Percentiles rank a stretch among this genome's conserved stretches.
phyloP scores from a whole-genome alignment of 1,140 invertebrate genomes.

The Phocides pigmalion region DNA sequence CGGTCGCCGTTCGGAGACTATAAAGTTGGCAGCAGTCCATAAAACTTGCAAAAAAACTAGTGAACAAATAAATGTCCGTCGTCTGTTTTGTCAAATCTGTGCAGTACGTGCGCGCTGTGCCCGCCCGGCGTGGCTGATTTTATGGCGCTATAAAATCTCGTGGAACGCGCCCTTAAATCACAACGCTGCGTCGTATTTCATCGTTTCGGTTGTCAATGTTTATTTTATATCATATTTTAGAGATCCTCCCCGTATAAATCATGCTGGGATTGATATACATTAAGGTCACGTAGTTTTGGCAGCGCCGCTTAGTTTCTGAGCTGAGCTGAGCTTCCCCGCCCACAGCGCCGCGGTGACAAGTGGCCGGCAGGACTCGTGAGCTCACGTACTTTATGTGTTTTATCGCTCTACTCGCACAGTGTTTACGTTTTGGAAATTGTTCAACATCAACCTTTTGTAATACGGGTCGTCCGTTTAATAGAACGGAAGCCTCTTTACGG shows the following conservation, averaged over 20 bases:
- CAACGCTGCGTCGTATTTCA: conserved; percentile 80
- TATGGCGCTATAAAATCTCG: conserved; percentile 81
- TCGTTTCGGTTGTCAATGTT: conserved; percentile 83
- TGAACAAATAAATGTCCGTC: conserved; percentile 79
- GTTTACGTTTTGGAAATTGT: conserved; percentile 26
- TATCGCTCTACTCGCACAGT: conserved; percentile 19
- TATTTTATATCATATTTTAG: conserved; percentile 84
- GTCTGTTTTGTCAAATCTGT: conserved; percentile 83
- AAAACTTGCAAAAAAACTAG: conserved; percentile 80
- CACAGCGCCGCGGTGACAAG: conserved; percentile 59
- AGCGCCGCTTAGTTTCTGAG: conserved; percentile 64
- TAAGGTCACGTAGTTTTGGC: conserved; percentile 79
- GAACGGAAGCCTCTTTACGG: background rate
- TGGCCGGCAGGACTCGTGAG: conserved; percentile 45
- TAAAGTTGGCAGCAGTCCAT: conserved; percentile 78
- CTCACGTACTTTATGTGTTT: conserved; percentile 31
- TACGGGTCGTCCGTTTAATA: background rate
- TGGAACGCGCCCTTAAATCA: conserved; percentile 81
- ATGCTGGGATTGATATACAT: conserved; percentile 78
- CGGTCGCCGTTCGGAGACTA: conserved; percentile 45
- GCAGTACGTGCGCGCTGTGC: conserved; percentile 75
- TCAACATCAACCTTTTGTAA: conserved; percentile 14
- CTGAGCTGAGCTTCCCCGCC: conserved; percentile 35
- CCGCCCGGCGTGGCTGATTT: conserved; percentile 68
- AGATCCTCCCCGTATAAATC: conserved; percentile 79